Base-by-base conservation (phyloP, 2,113 vertebrate genomes). In the Mystacornis crossleyi region DNA sequence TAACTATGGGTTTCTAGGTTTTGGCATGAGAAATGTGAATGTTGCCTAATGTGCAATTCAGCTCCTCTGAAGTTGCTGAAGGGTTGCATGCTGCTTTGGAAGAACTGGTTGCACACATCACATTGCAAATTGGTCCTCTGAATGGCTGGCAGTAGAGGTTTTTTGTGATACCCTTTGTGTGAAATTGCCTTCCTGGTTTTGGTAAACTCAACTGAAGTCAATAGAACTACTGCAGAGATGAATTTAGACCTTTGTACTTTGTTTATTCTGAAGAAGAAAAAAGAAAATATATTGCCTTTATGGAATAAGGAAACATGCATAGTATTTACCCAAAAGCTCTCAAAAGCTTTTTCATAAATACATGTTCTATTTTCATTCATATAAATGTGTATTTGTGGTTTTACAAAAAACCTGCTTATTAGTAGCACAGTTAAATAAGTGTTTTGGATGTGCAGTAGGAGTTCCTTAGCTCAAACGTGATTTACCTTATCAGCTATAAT, bases 391-490 rank as follows among this genome's bases (percentile, higher is more conserved):
- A 90, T 96, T 93, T 93, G 29, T 92, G 48, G 81, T 90, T 92
- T 96, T 90, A 90, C 88, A 94, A 84, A 94, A 92, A 71, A 57
- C 3, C 79, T 96, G n/a, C 86, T 89, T 90, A 94, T 96, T 96
- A 95, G 86, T 50, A 86, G 62, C 90, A 72, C 71, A 89, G 96
- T 89, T 94, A 97, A 96, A 96, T 96, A 94, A 95, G 70, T 95
- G 70, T 94, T 96, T 96, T 96, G 80, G 53, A 72, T 67, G 57
- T 89, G 53, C 50, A 75, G 69, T 86, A 94, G 86, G 77, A 96
- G 73, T 95, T 94, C 86, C 88, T 89, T 71, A 93, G 40, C 73
- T 94, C 75, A 93, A 91, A 48, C 3, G 0, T 86, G 90, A 91
- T 94, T 96, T 96, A 90, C 93, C 82, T 92, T 90, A 93, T 95